Percentiles rank a stretch among this genome's conserved stretches.
These are phyloP conservation scores for Mallotus villosus DNA, from an alignment of 2,797 vertebrate genomes.

Conservation along the genomic window DNA sequence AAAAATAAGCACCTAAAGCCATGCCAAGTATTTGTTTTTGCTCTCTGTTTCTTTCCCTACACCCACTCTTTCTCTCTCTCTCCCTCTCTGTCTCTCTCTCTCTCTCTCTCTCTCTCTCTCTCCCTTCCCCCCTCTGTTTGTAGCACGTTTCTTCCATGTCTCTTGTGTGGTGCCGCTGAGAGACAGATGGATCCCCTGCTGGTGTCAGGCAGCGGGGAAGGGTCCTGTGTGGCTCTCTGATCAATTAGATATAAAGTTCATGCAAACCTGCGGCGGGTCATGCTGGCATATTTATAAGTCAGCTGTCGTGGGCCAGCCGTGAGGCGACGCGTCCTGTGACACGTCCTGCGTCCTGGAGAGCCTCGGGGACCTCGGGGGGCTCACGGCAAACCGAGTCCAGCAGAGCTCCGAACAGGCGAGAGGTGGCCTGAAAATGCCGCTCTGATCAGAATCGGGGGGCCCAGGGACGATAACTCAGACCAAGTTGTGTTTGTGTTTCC, in stretches of 20 bases:
- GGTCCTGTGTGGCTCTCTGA: constrained; percentile 37
- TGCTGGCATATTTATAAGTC: constrained; percentile 46
- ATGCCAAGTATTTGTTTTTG: constrained; percentile 36
- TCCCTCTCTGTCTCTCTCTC: constrained; percentile 7
- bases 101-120: constrained; percentile 1
- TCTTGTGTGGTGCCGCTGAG: constrained; percentile 39
- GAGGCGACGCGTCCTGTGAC: constrained; percentile 29
- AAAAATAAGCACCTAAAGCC: constrained; percentile 41
- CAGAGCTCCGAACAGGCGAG: constrained; percentile 29
- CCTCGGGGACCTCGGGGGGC: neutral
- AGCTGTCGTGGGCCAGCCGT: constrained; percentile 17
- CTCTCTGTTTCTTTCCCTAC: neutral
- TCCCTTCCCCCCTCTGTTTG: constrained; percentile 51
- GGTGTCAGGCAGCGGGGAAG: constrained; percentile 40
- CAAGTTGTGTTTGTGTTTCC: constrained; percentile 28
- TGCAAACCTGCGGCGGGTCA: constrained; percentile 40
- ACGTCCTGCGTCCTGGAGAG: constrained; percentile 51
- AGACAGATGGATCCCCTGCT: constrained; percentile 62
- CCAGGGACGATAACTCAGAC: constrained; percentile 25
- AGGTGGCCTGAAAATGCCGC: neutral
- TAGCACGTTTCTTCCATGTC: constrained; percentile 52
- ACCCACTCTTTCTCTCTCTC: neutral
- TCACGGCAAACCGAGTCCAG: constrained; percentile 1
- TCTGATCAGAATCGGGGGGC: constrained; percentile 28
- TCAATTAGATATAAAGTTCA: constrained; percentile 66